Evolutionary conservation across 1,140 invertebrate genomes (phyloP), one percentile per base, ranked within the genome.

Genomic region (Argopecten irradians): DNA sequence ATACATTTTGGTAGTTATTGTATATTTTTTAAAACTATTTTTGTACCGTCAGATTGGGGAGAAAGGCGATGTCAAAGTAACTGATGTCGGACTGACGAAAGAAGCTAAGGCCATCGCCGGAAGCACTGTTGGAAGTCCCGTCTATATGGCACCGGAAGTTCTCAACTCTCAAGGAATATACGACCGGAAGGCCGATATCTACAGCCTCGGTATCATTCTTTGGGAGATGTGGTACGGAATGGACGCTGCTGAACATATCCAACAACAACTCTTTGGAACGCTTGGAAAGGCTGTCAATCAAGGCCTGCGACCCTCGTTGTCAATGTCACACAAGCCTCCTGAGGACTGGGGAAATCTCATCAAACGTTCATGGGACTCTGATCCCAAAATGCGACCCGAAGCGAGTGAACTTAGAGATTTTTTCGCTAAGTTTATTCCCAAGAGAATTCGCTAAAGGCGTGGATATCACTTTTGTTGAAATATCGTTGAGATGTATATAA

Each of bases 201-300:
- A 92, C 85, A 91, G 89, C 83, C 82, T 93, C 34, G 91, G 84
- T 8, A 89, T 93, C 41, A 92, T 93, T 7, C 36, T 93, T 8
- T 93, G 93, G 93, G 93, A 93, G 86, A 89, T 93, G 41, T 93
- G 93, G 93, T 93, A 93, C 86, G 93, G 92, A 19, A 82, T 91
- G 8, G 93, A 93, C 82, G 90, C 90, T 19, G 91, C 91, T 34
- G 89, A 90, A 35, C 90, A 91, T 86, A 92, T 92, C 16, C 55
- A 86, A 41, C 41, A 86, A 33, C 86, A 91, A 33, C 34, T 92
- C 28, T 87, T 87, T 86, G 86, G 71, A 36, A 87, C 85, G 14
- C 84, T 93, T 28, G 91, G 91, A 87, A 88, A 90, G 16, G 89
- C 91, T 0, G 86, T 93, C n/a, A 82, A 82, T 13, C 85, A 86